Evolutionary conservation across 2,113 vertebrate species (phyloP).

Genomic region (Hippocampus mohnikei): DNA sequence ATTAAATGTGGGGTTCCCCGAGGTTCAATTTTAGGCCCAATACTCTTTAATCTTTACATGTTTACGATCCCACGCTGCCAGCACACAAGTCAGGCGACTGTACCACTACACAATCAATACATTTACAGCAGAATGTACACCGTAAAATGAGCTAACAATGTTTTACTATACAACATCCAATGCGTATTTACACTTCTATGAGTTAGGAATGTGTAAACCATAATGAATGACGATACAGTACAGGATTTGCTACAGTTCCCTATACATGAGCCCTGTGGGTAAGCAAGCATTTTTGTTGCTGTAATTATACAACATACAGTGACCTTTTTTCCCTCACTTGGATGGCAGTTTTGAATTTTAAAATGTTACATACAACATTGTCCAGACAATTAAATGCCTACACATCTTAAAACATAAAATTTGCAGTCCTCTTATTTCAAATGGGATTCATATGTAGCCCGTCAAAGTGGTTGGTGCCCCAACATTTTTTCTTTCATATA

Average conservation of each 20-base stretch:
- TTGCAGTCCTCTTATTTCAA: background rate
- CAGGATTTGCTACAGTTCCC: no score
- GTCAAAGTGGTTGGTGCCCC: background rate
- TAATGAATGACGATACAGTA: background rate
- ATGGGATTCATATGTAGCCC: background rate
- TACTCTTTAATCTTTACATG: no score
- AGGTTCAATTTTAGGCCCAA: no score
- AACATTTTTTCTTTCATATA: background rate
- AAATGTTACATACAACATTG: background rate
- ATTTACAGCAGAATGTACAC: background rate
- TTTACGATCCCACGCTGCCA: no score
- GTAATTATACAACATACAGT: background rate
- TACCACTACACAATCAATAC: background rate
- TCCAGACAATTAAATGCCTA: background rate
- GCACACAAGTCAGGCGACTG: no score
- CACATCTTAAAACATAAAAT: background rate
- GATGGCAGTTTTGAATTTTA: background rate
- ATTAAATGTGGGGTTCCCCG: no score
- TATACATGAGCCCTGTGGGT: background rate
- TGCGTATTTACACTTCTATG: background rate
- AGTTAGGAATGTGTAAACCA: background rate
- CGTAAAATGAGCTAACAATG: background rate
- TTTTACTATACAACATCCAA: background rate
- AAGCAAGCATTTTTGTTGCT: background rate
- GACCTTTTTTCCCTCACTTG: background rate